Evolutionary conservation across 2,888 invertebrate species (phyloP).

Genomic region (Melipona beecheii): DNA sequence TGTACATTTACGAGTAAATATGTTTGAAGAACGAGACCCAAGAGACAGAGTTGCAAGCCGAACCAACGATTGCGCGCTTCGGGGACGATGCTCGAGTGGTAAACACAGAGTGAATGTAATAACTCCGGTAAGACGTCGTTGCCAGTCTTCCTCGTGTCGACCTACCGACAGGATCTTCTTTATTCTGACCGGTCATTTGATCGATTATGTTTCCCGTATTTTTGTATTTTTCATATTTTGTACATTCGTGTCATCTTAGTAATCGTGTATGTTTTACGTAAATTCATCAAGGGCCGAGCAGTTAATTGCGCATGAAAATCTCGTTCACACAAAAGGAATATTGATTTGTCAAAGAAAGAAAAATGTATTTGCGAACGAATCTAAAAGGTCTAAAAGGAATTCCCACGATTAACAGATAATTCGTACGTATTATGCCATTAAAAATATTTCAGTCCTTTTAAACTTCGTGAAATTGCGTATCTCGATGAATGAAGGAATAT

Average conservation of each 20-base stretch:
- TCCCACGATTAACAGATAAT: not conserved
- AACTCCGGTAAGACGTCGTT: slow-evolving; percentile 13
- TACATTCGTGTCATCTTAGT: not conserved
- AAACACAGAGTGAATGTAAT: slow-evolving; percentile 49
- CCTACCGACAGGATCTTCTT: not conserved
- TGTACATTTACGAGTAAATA: slow-evolving; percentile 57
- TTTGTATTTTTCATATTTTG: not conserved
- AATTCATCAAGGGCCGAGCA: not conserved
- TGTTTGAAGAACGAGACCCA: slow-evolving; percentile 54
- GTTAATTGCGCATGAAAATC: not conserved
- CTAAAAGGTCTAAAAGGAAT: not conserved
- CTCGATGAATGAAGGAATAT: not conserved
- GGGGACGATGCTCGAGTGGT: slow-evolving; percentile 44
- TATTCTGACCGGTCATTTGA: not conserved
- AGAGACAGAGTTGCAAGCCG: slow-evolving; percentile 31
- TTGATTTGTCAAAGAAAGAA: too few relatives aligned
- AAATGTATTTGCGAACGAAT: too few relatives aligned
- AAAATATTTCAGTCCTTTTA: not conserved
- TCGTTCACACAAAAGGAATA: not conserved
- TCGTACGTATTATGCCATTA: not conserved
- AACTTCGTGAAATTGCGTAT: not conserved
- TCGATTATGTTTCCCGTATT: not conserved
- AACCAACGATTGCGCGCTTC: slow-evolving; percentile 51
- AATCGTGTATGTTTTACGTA: not conserved
- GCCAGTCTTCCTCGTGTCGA: slow-evolving; percentile 3